A percentile compares a stretch with the other conserved stretches of the same genome.
Conservation (phyloP, 2,888 invertebrate species). For the Dynastes maya region DNA sequence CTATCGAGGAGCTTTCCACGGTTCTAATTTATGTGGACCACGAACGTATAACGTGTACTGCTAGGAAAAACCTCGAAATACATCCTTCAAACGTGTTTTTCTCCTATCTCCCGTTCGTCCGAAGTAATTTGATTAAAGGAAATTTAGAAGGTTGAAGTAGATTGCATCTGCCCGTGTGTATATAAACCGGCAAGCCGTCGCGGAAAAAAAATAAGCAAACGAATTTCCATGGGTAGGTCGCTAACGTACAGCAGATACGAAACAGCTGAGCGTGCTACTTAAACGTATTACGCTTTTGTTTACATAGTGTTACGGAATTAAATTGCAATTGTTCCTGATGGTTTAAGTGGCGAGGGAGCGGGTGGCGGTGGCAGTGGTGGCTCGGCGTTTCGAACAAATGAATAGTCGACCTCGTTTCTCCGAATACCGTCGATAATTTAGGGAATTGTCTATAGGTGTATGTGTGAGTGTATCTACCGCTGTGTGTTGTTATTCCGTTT, state of each 20-base stretch:
- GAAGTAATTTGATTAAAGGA: slow-evolving; percentile 38
- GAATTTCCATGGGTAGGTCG: slow-evolving; percentile 11
- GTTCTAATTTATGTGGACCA: no score
- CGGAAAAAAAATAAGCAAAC: slow-evolving; percentile 14
- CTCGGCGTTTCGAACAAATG: slow-evolving; percentile 9
- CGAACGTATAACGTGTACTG: no score
- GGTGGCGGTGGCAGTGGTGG: background rate
- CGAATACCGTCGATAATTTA: slow-evolving; percentile 34
- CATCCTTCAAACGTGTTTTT: no score
- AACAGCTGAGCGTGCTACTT: slow-evolving; percentile 31
- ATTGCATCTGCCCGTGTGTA: slow-evolving; percentile 14
- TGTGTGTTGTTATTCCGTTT: background rate
- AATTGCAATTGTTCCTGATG: slow-evolving; percentile 42
- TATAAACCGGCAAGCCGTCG: background rate
- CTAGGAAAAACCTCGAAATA: no score
- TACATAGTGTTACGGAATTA: slow-evolving; percentile 44
- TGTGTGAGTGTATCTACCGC: background rate
- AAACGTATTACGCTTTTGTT: slow-evolving; percentile 41
- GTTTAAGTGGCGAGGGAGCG: slow-evolving; percentile 26
- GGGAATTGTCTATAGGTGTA: slow-evolving; percentile 1
- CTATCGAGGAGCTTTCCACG: no score
- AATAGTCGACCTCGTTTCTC: slow-evolving; percentile 20
- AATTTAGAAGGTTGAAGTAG: slow-evolving; percentile 32
- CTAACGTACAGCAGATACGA: slow-evolving; percentile 1
- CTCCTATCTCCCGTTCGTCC: background rate